phyloP scores from a whole-genome alignment of 2,888 invertebrate species.

The Callyntrura guangdongensis region DNA sequence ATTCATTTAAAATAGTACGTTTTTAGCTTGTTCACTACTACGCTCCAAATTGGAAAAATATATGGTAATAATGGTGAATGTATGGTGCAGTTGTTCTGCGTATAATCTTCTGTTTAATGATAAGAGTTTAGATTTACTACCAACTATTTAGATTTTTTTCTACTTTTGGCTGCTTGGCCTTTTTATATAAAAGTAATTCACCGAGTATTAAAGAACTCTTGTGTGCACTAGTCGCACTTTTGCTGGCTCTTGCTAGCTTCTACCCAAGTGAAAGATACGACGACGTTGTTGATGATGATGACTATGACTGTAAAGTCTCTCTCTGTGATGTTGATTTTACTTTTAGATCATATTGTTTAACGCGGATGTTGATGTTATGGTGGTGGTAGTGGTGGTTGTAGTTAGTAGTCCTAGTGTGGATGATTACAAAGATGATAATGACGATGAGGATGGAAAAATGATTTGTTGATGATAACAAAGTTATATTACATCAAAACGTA shows the following conservation, averaged over 20 bases:
- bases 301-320: slow-evolving; percentile 48
- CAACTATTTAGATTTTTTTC: slow-evolving; percentile 46
- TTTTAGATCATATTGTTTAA: slow-evolving; percentile 66
- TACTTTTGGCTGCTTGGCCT: not conserved
- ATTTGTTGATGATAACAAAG: slow-evolving; percentile 68
- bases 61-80: not conserved
- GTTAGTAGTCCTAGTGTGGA: slow-evolving; percentile 41
- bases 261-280: slow-evolving; percentile 9
- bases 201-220: not conserved
- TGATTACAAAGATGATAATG: slow-evolving; percentile 54
- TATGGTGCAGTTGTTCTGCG: slow-evolving; percentile 29
- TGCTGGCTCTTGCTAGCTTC: slow-evolving; percentile 11
- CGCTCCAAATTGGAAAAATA: slow-evolving; percentile 37
- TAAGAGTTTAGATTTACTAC: slow-evolving; percentile 50
- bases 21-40: slow-evolving; percentile 24
- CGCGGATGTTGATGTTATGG: slow-evolving; percentile 65
- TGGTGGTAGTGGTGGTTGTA: no score
- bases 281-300: slow-evolving; percentile 34
- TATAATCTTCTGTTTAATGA: slow-evolving; percentile 14
- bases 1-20: not conserved
- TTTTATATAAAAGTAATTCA: not conserved
- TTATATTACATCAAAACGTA: slow-evolving; percentile 65
- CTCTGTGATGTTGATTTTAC: slow-evolving; percentile 67
- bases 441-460: slow-evolving; percentile 64
- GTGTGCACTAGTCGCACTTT: not conserved